Base-by-base conservation (phyloP, 2,113 vertebrate genomes). In the Murina feae region DNA sequence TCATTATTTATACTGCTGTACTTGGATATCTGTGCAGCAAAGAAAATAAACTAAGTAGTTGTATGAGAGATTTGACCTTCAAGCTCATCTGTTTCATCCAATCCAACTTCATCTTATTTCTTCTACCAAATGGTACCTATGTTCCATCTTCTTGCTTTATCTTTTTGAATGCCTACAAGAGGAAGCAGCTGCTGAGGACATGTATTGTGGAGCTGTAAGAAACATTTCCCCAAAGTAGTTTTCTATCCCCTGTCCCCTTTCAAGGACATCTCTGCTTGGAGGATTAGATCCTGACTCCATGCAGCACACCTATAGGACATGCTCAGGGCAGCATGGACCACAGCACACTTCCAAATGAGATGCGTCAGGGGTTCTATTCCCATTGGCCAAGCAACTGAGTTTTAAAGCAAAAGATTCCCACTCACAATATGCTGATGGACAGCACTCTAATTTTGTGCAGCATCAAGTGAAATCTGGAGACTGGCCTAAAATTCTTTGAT, bases 61-160 rank as follows among this genome's bases (percentile, higher is more conserved):
- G 58, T 74, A 39, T 85, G 55, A 86, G 49, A 92, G 76, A 78
- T 78, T 72, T 96, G 58, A 84, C 37, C n/a, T 95, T 93, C 28
- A 47, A 18, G 32, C 44, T 94, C 11, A 86, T 51, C 1, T 94
- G 66, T 93, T 94, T 82, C 18, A 94, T 7, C 23, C 21, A 78
- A 17, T 92, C 94, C 58, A 89, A 3, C 32, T 65, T 71, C 25
- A 63, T 89, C 18, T 93, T 65, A 69, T 96, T 92, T 90, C 53
- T 92, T 90, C 53, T 86, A 10, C 37, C 28, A 83, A 55, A 58
- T 55, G 5, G 25, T 58, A 49, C 21, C 53, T 81, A 39, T 6
- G 1, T 88, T 14, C 55, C 82, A 53, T 82, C 47, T 91, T 81
- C 35, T 58, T 91, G 21, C n/a, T 58, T 58, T 60, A 53, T 71